Evolutionary conservation across 64 coral and sea anemone genomes (phyloP), one percentile per base, ranked within the genome.

Genomic region (Hydrozoanthus tunicans): DNA sequence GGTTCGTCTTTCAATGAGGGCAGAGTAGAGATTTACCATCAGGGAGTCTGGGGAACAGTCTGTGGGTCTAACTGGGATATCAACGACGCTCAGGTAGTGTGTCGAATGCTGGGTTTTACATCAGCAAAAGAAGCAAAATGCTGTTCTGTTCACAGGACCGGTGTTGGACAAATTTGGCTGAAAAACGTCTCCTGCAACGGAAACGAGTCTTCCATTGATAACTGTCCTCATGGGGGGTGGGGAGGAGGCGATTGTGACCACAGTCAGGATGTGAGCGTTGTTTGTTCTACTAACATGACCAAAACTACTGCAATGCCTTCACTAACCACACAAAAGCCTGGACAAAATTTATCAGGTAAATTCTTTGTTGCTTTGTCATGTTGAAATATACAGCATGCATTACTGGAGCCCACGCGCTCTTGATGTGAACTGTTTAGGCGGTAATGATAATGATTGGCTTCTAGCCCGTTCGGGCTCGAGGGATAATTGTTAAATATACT

Each of bases 21-120:
- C 13, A 65, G 83, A 72, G 66, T 86, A 7, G 83, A 86, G 15
- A 23, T 86, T 58, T 72, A 73, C 54, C 66, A 15, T 12, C 83
- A 86, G 72, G 83, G 83, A 5, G 83, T 86, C 6, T 86, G 83
- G 83, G 83, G 83, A 56, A 86, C 83, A 72, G 53, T 86, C 53
- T 86, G 83, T 58, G 83, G 66, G 11, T 86, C 83, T 3, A 71
- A 70, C 20, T 86, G 83, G 83, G 83, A 86, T n/a, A 86, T 58
- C 54, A 72, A 27, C 58, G 83, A 86, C 11, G 83, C 83, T 71
- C 53, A 3, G 11, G 66, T 86, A 2, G 83, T 86, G 7, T 86
- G 83, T 51, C 53, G 83, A 58, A 86, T 86, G 83, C 66, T 86
- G 5, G 83, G 83, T 25, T 86, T 58, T 20, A 23, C n/a, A 3